Percentiles rank a stretch among this genome's conserved stretches.
Evolutionary conservation across 1,140 invertebrate genomes (phyloP).

Genomic region (Drosophila sturtevanti): DNA sequence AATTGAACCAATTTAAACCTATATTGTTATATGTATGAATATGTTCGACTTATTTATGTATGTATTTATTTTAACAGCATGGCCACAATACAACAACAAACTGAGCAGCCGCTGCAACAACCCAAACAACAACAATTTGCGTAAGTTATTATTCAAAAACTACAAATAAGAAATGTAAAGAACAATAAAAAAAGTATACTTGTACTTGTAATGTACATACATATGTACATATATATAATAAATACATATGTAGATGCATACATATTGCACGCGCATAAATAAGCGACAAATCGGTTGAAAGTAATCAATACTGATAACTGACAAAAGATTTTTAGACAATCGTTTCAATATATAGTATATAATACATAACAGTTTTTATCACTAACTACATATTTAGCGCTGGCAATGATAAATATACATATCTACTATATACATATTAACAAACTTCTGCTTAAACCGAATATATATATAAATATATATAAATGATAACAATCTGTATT

Average conservation of each 20-base stretch:
- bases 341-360: no score
- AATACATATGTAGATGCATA: constrained; percentile 6
- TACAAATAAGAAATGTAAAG: constrained; percentile 33
- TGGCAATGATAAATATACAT: no score
- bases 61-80: constrained; percentile 48
- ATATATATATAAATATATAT: no score
- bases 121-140: constrained; percentile 64
- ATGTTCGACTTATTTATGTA: constrained; percentile 4
- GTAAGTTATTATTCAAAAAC: constrained; percentile 61
- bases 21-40: constrained; percentile 15
- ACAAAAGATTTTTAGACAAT: no score
- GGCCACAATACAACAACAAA: constrained; percentile 29
- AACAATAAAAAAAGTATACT: constrained; percentile 33
- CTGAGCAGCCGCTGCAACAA: constrained; percentile 42
- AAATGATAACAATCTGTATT: no score
- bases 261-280: not conserved
- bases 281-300: not conserved
- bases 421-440: no score
- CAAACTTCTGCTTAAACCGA: no score
- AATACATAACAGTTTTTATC: no score
- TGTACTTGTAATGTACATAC: no score
- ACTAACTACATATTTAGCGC: no score
- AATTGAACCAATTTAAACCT: constrained; percentile 32
- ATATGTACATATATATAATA: not conserved
- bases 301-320: not conserved